phyloP scores from a whole-genome alignment of 1,140 invertebrate genomes.

The Pollicipes pollicipes region DNA sequence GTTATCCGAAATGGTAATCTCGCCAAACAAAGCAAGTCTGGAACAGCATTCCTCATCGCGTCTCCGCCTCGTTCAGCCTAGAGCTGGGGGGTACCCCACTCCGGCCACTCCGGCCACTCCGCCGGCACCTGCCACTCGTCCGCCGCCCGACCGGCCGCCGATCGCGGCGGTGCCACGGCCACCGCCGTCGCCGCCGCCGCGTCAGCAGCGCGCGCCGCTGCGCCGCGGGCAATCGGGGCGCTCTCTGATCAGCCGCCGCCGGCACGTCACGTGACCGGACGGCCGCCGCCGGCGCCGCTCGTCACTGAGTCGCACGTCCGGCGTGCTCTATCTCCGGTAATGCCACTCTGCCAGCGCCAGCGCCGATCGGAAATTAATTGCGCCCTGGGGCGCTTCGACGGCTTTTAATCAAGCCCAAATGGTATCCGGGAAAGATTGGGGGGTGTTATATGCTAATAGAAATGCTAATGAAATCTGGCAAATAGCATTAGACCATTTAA shows the following conservation, averaged over 20 bases:
- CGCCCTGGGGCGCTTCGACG: conserved; percentile 2
- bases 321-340: not conserved
- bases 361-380: conserved; percentile 3
- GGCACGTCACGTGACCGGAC: not conserved
- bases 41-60: too few relatives aligned
- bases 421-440: not conserved
- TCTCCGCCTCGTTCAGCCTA: too few relatives aligned
- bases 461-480: conserved; percentile 6
- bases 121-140: too few relatives aligned
- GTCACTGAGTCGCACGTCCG: not conserved
- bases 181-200: too few relatives aligned
- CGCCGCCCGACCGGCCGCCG: too few relatives aligned
- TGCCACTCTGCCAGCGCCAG: not conserved
- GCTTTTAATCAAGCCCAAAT: conserved; percentile 6
- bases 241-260: not conserved
- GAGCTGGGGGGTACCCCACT: too few relatives aligned
- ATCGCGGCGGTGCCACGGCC: too few relatives aligned
- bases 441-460: not conserved
- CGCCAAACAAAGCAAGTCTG: too few relatives aligned
- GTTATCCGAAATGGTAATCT: too few relatives aligned
- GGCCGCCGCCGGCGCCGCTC: not conserved
- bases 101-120: too few relatives aligned
- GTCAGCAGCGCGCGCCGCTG: not conserved
- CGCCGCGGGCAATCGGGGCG: not conserved
- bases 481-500: conserved; percentile 3